A percentile compares a stretch with the other conserved stretches of the same genome.
phyloP scores from a whole-genome alignment of 1,140 invertebrate genomes.

The Pentalonia nigronervosa region DNA sequence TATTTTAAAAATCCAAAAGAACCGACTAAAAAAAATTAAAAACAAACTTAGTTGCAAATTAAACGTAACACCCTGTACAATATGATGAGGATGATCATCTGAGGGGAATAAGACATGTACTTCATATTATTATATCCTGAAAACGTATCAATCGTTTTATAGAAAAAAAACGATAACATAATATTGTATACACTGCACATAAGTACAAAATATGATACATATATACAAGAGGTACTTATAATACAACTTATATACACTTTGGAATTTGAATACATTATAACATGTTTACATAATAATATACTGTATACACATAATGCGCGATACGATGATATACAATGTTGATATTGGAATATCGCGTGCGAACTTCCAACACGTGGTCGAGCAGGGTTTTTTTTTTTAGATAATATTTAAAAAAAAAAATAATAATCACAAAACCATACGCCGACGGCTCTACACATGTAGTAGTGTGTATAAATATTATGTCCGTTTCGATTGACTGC shows the following conservation, averaged over 20 bases:
- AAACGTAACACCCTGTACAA: not conserved
- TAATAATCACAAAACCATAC: not conserved
- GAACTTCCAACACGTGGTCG: not conserved
- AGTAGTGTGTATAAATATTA: too few species aligned
- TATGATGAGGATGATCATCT: not conserved
- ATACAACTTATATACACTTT: not conserved
- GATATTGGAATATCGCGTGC: not conserved
- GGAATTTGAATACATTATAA: not conserved
- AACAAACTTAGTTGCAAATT: not conserved
- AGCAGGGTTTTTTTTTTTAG: not conserved
- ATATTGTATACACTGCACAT: not conserved
- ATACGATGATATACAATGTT: not conserved
- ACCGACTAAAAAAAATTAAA: not conserved
- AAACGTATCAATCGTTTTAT: not conserved
- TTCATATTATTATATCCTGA: not conserved
- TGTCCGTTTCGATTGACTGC: not conserved
- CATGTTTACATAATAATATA: conserved; percentile 6
- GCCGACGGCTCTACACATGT: not conserved
- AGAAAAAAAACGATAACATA: not conserved
- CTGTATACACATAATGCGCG: not conserved
- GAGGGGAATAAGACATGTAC: not conserved
- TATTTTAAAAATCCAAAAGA: not conserved
- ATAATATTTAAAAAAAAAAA: not conserved
- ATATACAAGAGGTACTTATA: not conserved
- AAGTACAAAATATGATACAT: not conserved